Conservation (phyloP, 2,113 vertebrate species). For the Peromyscus polionotus region DNA sequence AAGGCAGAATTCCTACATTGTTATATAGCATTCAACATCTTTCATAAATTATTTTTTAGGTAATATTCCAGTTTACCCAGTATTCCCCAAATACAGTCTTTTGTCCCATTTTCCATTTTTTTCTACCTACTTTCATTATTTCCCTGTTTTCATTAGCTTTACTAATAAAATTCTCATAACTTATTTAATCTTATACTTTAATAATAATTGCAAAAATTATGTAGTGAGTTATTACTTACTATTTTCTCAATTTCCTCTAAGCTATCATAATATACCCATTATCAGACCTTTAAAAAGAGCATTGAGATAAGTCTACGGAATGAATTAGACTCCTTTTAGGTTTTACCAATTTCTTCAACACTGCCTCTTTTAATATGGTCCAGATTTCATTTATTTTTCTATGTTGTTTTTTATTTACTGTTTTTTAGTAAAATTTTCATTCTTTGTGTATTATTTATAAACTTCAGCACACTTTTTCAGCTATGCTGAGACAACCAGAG, state of each 20-base stretch:
- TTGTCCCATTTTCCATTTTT: neutral
- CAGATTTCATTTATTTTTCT: neutral
- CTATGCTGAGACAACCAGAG: neutral
- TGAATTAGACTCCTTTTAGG: neutral
- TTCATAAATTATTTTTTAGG: neutral
- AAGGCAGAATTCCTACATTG: neutral
- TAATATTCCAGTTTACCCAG: neutral
- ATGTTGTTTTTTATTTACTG: neutral
- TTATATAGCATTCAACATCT: neutral
- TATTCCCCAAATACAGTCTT: neutral
- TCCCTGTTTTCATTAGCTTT: neutral
- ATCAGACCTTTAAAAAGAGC: neutral
- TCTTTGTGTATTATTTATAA: neutral
- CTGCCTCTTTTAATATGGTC: neutral
- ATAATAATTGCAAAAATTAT: neutral
- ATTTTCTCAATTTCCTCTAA: neutral
- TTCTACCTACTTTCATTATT: neutral
- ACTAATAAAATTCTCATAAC: neutral
- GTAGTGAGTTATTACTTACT: neutral
- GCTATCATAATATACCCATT: neutral
- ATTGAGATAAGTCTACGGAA: neutral
- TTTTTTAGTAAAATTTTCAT: neutral
- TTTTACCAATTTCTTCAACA: neutral
- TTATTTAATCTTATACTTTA: neutral
- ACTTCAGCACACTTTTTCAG: neutral